Evolutionary conservation across 1,140 invertebrate genomes (phyloP), one percentile per base, ranked within the genome.

Genomic region (Drosophila takahashii): DNA sequence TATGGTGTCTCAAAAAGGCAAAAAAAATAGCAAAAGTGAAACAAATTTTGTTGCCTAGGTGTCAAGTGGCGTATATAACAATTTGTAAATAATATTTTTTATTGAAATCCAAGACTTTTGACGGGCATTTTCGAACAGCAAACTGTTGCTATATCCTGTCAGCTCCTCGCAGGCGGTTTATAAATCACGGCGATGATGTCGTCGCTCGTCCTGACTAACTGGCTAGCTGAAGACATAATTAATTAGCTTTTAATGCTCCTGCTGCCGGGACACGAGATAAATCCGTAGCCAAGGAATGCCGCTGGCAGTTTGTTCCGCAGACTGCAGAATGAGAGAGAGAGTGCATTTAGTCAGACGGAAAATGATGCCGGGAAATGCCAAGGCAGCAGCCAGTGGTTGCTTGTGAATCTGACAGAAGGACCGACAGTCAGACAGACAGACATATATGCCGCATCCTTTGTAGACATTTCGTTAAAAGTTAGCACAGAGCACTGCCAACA

Each of bases 401-500:
- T 69, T 61, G 83, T 89, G 83, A 89, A 84, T 89, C 75, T 89
- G 83, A 79, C 81, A 79, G 79, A 51, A 70, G 76, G 71, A 75
- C 59, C 62, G n/a, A 15, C 3, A 15, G 1, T 6, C 36, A n/a
- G 37, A 41, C 39, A 79, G 57, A 42, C 81, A 79, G 66, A 75
- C 69, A 77, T 66, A 47, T 47, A 58, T 58, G 56, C 56, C 42
- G 41, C 22, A 84, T 80, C 84, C 84, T 89, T 89, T 89, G 84
- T 89, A 89, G 84, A 89, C 84, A 89, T 89, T 89, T 89, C 84
- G 84, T 89, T 89, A 89, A 89, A 89, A 89, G 84, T 89, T 79
- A 78, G 84, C 72, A 72, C 65, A 65, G 64, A 62, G 77, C 66
- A 80, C 84, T 89, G 79, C 83, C 84, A 89, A 84, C 84, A 89